Percentiles rank a stretch among this genome's conserved stretches.
phyloP scores from a whole-genome alignment of 2,888 invertebrate species.

The Clusia tigrina region DNA sequence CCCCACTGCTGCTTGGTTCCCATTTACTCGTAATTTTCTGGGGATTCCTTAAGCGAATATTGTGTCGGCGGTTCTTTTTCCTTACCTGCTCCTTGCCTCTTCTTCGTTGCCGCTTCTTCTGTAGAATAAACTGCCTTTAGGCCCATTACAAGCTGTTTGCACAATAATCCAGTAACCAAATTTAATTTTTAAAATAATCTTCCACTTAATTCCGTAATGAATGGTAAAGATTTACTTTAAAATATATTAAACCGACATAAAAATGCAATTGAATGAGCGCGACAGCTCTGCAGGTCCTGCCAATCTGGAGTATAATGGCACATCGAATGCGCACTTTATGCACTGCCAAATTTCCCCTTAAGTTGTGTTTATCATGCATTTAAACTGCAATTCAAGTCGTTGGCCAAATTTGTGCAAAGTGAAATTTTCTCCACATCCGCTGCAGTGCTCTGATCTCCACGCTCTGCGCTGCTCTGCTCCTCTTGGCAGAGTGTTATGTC shows the following conservation, averaged over 20 bases:
- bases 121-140: too few relatives aligned
- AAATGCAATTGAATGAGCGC: slow-evolving; percentile 11
- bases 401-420: slow-evolving; percentile 16
- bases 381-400: slow-evolving; percentile 11
- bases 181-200: neutral
- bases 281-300: neutral
- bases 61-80: too few relatives aligned
- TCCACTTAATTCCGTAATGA: neutral
- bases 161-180: slow-evolving; percentile 21
- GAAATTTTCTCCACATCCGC: slow-evolving; percentile 15
- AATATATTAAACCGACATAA: neutral
- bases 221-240: slow-evolving; percentile 2
- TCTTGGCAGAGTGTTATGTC: neutral
- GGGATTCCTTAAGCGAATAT: too few relatives aligned
- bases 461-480: neutral
- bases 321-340: slow-evolving; percentile 15
- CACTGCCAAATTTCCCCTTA: slow-evolving; percentile 18
- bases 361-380: slow-evolving; percentile 21
- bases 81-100: too few relatives aligned
- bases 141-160: too few relatives aligned
- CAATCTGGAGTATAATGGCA: neutral
- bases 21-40: too few relatives aligned
- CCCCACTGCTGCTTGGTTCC: too few relatives aligned
- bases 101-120: too few relatives aligned
- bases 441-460: too few relatives aligned